Conservation (phyloP, 2,888 invertebrate genomes). For the Laothoe populi region DNA sequence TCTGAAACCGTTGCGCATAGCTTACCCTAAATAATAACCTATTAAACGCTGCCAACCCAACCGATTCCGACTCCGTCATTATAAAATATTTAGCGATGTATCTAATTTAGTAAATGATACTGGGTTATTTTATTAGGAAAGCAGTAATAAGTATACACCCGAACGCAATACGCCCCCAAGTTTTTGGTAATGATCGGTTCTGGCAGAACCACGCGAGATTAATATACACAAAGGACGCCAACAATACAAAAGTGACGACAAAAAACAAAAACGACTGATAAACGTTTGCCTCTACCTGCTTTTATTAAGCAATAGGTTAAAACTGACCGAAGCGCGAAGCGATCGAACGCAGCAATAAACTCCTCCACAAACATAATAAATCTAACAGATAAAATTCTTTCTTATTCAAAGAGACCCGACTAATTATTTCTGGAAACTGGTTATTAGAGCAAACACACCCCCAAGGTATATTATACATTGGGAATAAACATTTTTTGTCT, state of each 20-base stretch:
- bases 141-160: conserved; percentile 81
- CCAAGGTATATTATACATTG: conserved; percentile 43
- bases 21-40: conserved; percentile 58
- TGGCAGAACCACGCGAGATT: conserved; percentile 77
- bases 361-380: conserved; percentile 80
- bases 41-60: conserved; percentile 68
- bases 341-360: conserved; percentile 72
- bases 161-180: conserved; percentile 80
- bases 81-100: conserved; percentile 84
- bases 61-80: conserved; percentile 72
- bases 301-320: conserved; percentile 45
- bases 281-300: conserved; percentile 75
- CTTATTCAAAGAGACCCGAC: conserved; percentile 68
- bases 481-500: conserved; percentile 52
- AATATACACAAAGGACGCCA: conserved; percentile 79
- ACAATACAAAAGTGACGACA: conserved; percentile 77
- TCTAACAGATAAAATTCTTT: conserved; percentile 76
- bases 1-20: conserved; percentile 50
- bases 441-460: conserved; percentile 70
- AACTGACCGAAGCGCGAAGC: conserved; percentile 10
- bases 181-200: conserved; percentile 81
- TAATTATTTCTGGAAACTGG: conserved; percentile 76
- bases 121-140: conserved; percentile 80
- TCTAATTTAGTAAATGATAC: conserved; percentile 82
- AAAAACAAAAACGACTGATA: conserved; percentile 81